Percentiles rank a stretch among this genome's conserved stretches.
Conservation (phyloP, 2,888 invertebrate genomes). For the Drosophila prostipennis region DNA sequence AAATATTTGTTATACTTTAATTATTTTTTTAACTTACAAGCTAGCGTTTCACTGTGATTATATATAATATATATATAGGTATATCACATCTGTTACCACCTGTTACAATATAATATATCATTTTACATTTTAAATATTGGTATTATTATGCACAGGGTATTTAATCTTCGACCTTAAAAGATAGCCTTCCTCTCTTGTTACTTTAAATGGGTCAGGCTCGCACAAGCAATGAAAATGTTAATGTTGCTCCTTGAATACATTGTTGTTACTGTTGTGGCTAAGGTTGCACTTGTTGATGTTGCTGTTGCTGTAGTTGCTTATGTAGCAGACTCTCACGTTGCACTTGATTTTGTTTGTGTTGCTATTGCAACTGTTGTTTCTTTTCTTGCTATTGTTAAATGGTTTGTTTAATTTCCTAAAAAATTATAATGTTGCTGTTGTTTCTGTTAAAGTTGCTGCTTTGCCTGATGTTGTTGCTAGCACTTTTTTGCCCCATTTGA, state of each 20-base stretch:
- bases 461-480: background rate
- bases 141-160: background rate
- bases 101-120: background rate
- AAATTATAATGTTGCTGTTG: background rate
- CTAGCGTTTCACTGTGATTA: too few species aligned
- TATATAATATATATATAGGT: too few species aligned
- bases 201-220: conserved; percentile 54
- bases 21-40: too few species aligned
- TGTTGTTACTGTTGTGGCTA: background rate
- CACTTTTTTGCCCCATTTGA: background rate
- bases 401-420: too few species aligned
- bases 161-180: background rate
- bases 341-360: background rate
- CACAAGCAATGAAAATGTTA: conserved; percentile 37
- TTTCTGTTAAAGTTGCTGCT: background rate
- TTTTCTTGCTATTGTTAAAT: too few species aligned
- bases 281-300: conserved; percentile 4
- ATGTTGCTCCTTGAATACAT: conserved; percentile 11
- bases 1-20: too few species aligned
- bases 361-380: background rate
- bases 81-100: background rate
- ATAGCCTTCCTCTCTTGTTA: background rate
- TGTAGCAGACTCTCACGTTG: too few species aligned
- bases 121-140: background rate
- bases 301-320: too few species aligned